phyloP scores from a whole-genome alignment of 2,888 invertebrate species.

The Cosmia pyralina region DNA sequence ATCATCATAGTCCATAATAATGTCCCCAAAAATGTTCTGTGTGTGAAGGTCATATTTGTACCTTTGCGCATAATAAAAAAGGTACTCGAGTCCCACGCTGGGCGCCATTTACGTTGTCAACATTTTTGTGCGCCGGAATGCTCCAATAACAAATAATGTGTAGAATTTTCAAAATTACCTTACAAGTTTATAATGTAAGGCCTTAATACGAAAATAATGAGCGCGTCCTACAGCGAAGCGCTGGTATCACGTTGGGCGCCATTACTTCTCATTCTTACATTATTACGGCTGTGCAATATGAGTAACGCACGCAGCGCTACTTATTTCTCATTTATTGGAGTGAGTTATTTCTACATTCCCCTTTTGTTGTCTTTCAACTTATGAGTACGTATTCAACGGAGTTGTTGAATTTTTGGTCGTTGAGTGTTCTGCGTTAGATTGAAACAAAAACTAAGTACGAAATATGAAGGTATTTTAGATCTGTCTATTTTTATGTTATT shows the following conservation, averaged over 20 bases:
- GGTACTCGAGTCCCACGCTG: slow-evolving; percentile 16
- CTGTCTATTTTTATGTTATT: neutral
- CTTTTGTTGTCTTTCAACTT: slow-evolving; percentile 41
- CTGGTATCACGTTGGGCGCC: slow-evolving; percentile 59
- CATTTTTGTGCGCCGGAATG: slow-evolving; percentile 12
- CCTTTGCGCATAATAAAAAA: slow-evolving; percentile 3
- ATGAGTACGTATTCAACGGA: slow-evolving; percentile 22
- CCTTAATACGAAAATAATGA: slow-evolving; percentile 64
- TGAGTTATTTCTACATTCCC: slow-evolving; percentile 53
- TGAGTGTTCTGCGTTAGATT: neutral
- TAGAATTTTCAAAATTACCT: slow-evolving; percentile 34
- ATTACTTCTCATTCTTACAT: slow-evolving; percentile 64
- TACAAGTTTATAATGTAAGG: slow-evolving; percentile 40
- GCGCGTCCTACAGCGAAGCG: slow-evolving; percentile 47
- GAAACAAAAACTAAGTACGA: neutral
- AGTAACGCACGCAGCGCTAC: slow-evolving; percentile 54
- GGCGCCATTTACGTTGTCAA: slow-evolving; percentile 27
- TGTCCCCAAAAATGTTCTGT: neutral
- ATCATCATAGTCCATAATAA: neutral
- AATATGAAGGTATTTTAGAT: neutral
- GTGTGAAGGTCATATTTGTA: neutral
- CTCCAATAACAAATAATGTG: slow-evolving; percentile 32
- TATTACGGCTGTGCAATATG: slow-evolving; percentile 61
- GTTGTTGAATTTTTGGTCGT: slow-evolving; percentile 1
- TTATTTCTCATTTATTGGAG: slow-evolving; percentile 65